Conservation (phyloP, 1,140 invertebrate species). For the Drosophila ficusphila region DNA sequence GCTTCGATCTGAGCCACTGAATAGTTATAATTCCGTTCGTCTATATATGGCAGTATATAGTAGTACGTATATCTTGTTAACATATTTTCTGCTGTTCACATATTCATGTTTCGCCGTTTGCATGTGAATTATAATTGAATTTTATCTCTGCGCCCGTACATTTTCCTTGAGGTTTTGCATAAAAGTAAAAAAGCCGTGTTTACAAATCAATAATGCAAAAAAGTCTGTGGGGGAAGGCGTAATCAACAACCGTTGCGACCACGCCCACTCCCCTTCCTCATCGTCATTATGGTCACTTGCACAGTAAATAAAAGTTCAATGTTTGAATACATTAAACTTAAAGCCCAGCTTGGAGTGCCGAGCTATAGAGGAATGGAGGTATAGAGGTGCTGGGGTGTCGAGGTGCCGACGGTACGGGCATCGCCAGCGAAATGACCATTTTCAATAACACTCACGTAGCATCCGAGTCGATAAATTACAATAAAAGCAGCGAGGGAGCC, state of each 20-base stretch:
- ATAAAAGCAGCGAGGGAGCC: slow-evolving; percentile 35
- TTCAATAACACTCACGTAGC: slow-evolving; percentile 82
- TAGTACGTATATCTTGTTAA: slow-evolving; percentile 20
- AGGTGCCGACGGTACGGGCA: slow-evolving; percentile 46
- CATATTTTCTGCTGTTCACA: slow-evolving; percentile 40
- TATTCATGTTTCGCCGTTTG: slow-evolving; percentile 22
- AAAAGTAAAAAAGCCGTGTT: slow-evolving; percentile 30
- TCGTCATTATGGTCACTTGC: slow-evolving; percentile 54
- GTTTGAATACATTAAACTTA: slow-evolving; percentile 76
- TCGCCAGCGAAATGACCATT: slow-evolving; percentile 71
- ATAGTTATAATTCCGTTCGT: slow-evolving; percentile 34
- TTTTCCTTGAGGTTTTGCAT: slow-evolving; percentile 74
- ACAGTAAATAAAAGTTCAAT: slow-evolving; percentile 77
- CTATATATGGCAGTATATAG: neutral
- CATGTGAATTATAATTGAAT: slow-evolving; percentile 33
- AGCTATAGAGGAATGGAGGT: too few relatives aligned
- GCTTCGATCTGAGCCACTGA: neutral
- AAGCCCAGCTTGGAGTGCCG: slow-evolving; percentile 17
- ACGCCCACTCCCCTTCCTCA: slow-evolving; percentile 26
- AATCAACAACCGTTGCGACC: slow-evolving; percentile 59
- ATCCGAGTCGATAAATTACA: slow-evolving; percentile 80
- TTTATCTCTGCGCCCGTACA: slow-evolving; percentile 45
- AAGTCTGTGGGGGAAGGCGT: slow-evolving; percentile 14
- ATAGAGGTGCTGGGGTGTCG: too few relatives aligned
- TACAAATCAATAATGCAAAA: slow-evolving; percentile 19